Conservation (phyloP, 2,888 invertebrate genomes). For the Eulithis prunata region DNA sequence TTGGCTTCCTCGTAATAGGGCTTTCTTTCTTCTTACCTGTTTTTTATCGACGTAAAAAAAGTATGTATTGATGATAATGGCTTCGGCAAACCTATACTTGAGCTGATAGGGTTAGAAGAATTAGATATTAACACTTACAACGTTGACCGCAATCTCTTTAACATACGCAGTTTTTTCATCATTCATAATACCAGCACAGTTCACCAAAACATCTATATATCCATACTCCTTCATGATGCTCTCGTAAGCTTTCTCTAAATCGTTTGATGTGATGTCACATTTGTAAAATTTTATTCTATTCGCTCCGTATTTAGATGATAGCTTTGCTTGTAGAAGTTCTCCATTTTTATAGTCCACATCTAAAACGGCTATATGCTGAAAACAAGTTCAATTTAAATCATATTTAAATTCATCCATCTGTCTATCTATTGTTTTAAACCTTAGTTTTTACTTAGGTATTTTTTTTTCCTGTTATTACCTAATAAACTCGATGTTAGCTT, state of each 20-base stretch:
- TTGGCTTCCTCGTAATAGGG: too few species aligned
- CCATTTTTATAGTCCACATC: slow-evolving; percentile 56
- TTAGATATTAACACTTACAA: slow-evolving; percentile 55
- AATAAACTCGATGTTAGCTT: too few species aligned
- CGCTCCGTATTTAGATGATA: slow-evolving; percentile 49
- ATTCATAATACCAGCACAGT: slow-evolving; percentile 71
- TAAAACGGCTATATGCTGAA: slow-evolving; percentile 62
- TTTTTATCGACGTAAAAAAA: too few species aligned
- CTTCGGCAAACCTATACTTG: too few species aligned
- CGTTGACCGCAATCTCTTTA: slow-evolving; percentile 67
- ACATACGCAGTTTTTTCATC: slow-evolving; percentile 60
- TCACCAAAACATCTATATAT: slow-evolving; percentile 68
- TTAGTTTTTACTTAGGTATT: too few species aligned
- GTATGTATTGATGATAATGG: too few species aligned
- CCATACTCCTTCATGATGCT: slow-evolving; percentile 52
- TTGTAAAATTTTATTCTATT: slow-evolving; percentile 56
- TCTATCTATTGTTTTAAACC: too few species aligned
- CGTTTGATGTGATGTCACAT: slow-evolving; percentile 61
- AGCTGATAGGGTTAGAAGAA: too few species aligned
- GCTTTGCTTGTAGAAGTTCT: slow-evolving; percentile 49
- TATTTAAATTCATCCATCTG: too few species aligned
- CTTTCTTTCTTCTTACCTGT: too few species aligned
- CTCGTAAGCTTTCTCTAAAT: slow-evolving; percentile 54
- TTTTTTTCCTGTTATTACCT: too few species aligned
- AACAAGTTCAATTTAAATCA: slow-evolving; percentile 15